phyloP scores from a whole-genome alignment of 2,797 vertebrate genomes.

The Cichlasoma orientale region DNA sequence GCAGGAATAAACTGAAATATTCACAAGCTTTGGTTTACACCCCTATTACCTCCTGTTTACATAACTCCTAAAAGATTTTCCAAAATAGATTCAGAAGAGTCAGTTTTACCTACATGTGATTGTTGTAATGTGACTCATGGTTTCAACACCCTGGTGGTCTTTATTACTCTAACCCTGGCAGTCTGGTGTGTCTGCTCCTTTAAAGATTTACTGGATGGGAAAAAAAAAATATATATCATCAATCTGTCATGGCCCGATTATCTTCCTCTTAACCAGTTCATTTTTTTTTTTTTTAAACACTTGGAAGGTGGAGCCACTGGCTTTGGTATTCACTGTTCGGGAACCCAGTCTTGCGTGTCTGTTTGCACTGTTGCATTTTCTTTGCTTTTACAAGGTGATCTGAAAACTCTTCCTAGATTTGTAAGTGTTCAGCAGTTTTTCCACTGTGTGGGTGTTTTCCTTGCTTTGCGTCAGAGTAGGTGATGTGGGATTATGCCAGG shows the following conservation, averaged over 20 bases:
- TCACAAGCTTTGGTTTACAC: not conserved
- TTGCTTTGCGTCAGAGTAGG: slow-evolving; percentile 64
- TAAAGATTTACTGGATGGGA: not conserved
- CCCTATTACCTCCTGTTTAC: not conserved
- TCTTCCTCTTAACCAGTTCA: slow-evolving; percentile 16
- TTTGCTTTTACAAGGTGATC: slow-evolving; percentile 22
- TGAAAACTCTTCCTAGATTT: slow-evolving; percentile 45
- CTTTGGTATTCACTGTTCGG: not conserved
- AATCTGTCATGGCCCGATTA: slow-evolving; percentile 19
- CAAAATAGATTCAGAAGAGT: not conserved
- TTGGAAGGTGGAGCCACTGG: not conserved
- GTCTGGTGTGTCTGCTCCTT: not conserved
- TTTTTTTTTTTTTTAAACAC: not conserved
- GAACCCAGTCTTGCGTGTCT: not conserved
- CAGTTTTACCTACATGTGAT: not conserved
- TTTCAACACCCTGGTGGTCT: too few species aligned
- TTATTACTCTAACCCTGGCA: too few species aligned
- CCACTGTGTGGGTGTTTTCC: slow-evolving; percentile 55
- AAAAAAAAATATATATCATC: not conserved
- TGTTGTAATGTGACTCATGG: too few species aligned
- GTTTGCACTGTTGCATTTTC: not conserved
- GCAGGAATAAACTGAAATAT: not conserved
- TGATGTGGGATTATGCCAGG: slow-evolving; percentile 76
- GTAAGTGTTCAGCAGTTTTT: slow-evolving; percentile 48
- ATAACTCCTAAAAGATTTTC: not conserved